Percentiles rank a stretch among this genome's conserved stretches.
phyloP scores from a whole-genome alignment of 1,140 invertebrate genomes.

The Cydia splendana region DNA sequence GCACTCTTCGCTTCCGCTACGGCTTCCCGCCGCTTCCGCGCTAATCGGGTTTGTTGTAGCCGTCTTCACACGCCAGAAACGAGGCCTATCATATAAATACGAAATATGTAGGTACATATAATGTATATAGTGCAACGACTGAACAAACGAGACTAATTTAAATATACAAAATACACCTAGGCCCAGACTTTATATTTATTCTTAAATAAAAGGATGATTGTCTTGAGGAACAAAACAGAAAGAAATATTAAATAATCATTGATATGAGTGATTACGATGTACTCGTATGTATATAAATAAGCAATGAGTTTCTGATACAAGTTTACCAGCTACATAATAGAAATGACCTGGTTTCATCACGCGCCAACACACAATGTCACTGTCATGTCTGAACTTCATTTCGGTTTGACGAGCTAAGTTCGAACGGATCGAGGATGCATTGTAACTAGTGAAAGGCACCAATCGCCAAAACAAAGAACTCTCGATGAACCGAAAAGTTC shows the following conservation, averaged over 20 bases:
- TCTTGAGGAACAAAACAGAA: too few relatives aligned
- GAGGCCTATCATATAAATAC: neutral
- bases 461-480: constrained; percentile 50
- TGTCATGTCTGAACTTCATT: constrained; percentile 3
- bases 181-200: too few relatives aligned
- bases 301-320: neutral
- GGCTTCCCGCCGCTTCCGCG: constrained; percentile 41
- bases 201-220: too few relatives aligned
- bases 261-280: too few relatives aligned
- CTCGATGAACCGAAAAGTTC: constrained; percentile 51
- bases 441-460: constrained; percentile 43
- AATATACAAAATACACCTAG: too few relatives aligned
- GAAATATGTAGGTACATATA: neutral
- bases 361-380: constrained; percentile 26
- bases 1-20: constrained; percentile 33
- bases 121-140: neutral
- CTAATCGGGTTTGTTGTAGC: constrained; percentile 42
- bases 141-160: neutral
- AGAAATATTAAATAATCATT: too few relatives aligned
- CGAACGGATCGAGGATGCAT: constrained; percentile 2
- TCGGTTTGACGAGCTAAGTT: constrained; percentile 3
- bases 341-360: constrained; percentile 3
- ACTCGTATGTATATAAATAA: neutral
- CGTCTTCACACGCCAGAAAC: neutral
- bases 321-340: neutral